Evolutionary conservation across 2,888 invertebrate genomes (phyloP).

Genomic region (Pegoplata infirma): DNA sequence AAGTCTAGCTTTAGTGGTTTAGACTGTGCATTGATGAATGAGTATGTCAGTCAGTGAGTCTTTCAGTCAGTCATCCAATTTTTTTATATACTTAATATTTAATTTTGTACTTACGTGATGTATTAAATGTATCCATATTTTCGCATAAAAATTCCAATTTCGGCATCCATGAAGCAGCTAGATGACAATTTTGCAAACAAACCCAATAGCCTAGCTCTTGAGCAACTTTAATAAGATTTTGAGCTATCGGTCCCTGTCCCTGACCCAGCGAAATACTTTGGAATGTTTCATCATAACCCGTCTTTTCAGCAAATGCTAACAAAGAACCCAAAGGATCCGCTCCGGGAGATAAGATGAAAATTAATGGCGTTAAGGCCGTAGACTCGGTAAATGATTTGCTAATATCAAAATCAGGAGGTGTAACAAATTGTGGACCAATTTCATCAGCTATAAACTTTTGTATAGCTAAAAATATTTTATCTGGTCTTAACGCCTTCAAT

Average conservation of each 20-base stretch:
- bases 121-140: conserved; percentile 84
- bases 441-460: conserved; percentile 85
- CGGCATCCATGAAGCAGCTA: conserved; percentile 95
- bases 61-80: too few species aligned
- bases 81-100: too few species aligned
- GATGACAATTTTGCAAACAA: conserved; percentile 89
- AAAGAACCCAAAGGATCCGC: conserved; percentile 85
- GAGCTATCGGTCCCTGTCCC: conserved; percentile 92
- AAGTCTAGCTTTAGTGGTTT: too few species aligned
- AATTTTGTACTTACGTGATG: conserved; percentile 71
- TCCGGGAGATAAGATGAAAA: conserved; percentile 93
- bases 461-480: conserved; percentile 89
- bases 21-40: too few species aligned
- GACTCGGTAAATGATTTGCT: conserved; percentile 90
- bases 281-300: conserved; percentile 86
- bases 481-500: conserved; percentile 88
- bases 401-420: conserved; percentile 91
- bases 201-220: conserved; percentile 91
- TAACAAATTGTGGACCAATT: conserved; percentile 88
- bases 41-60: too few species aligned
- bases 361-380: conserved; percentile 86
- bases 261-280: conserved; percentile 92
- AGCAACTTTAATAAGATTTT: conserved; percentile 85
- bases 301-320: conserved; percentile 85
- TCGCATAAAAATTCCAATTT: conserved; percentile 88